Evolutionary conservation across 2,888 invertebrate genomes (phyloP).

Genomic region (Bimastos eiseni): DNA sequence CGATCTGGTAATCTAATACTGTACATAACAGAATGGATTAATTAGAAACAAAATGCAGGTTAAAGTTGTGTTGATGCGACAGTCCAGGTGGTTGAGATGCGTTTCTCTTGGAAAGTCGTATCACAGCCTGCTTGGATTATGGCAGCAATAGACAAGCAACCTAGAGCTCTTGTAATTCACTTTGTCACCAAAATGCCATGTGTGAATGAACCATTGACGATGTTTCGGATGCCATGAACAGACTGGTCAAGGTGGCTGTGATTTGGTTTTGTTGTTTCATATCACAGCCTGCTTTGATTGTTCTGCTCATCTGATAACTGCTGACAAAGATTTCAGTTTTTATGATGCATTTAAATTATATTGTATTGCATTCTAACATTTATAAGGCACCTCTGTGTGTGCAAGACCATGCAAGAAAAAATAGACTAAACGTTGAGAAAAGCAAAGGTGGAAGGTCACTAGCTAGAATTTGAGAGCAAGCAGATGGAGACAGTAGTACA

Average conservation of each 20-base stretch:
- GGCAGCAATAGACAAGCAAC: not conserved
- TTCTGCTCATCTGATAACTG: constrained; percentile 15
- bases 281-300: constrained; percentile 30
- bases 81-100: constrained; percentile 18
- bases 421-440: too few species aligned
- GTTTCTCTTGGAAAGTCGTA: not conserved
- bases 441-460: too few species aligned
- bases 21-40: too few species aligned
- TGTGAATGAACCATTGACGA: not conserved
- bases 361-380: too few species aligned
- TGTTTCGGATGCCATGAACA: not conserved
- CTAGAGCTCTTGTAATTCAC: not conserved
- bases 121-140: constrained; percentile 29
- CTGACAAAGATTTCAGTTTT: not conserved
- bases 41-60: not conserved
- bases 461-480: too few species aligned
- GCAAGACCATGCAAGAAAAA: too few species aligned
- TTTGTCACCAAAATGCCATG: not conserved
- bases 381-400: too few species aligned
- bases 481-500: too few species aligned
- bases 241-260: constrained; percentile 27
- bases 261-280: constrained; percentile 21
- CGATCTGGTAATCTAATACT: not conserved
- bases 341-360: too few species aligned
- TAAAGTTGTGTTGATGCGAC: not conserved